phyloP scores from a whole-genome alignment of 2,888 invertebrate genomes.

The Tenthredo amoena region DNA sequence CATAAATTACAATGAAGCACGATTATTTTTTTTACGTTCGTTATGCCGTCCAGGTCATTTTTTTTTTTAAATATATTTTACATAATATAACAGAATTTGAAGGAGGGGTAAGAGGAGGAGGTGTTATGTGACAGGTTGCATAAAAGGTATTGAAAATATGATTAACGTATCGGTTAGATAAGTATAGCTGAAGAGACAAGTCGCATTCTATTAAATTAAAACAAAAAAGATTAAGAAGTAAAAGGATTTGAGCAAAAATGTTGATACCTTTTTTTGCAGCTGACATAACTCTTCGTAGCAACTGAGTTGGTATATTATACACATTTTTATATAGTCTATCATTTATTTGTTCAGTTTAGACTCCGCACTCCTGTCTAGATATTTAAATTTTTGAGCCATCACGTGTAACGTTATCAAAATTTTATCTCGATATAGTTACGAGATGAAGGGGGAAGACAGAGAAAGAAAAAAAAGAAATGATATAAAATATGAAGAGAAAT shows the following conservation, averaged over 20 bases:
- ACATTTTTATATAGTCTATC: not conserved
- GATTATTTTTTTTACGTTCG: not conserved
- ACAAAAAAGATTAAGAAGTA: not conserved
- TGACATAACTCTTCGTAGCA: not conserved
- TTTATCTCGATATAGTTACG: constrained; percentile 14
- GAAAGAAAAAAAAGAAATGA: not conserved
- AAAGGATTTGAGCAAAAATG: not conserved
- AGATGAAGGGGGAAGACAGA: not conserved
- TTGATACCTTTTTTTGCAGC: not conserved
- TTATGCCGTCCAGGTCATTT: not conserved
- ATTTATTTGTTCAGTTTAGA: not conserved
- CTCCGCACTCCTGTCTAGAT: constrained; percentile 15
- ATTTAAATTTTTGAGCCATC: not conserved
- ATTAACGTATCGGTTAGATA: constrained; percentile 5
- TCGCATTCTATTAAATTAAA: not conserved
- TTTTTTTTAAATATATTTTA: not conserved
- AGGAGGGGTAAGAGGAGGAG: not conserved
- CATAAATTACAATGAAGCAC: not conserved
- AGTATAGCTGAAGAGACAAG: not conserved
- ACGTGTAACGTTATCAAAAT: constrained; percentile 24
- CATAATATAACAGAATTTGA: not conserved
- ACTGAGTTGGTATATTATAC: not conserved
- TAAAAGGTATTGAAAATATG: constrained; percentile 28
- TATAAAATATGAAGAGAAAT: not conserved
- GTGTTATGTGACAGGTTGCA: constrained; percentile 3